These are phyloP conservation scores for Dicranocentrus wangi DNA, from an alignment of 2,888 invertebrate genomes.

Conservation along the genomic window DNA sequence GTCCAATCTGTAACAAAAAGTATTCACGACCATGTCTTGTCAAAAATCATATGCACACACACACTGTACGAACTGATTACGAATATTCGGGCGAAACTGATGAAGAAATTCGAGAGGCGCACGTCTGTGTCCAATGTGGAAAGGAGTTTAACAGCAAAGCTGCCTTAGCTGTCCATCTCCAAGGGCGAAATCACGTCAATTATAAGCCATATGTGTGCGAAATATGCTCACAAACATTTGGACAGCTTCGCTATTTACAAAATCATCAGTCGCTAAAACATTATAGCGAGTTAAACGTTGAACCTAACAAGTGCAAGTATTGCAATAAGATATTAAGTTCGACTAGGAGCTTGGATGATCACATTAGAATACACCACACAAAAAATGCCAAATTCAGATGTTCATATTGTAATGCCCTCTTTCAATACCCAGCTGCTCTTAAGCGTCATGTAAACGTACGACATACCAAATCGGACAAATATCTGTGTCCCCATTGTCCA, in stretches of 20 bases:
- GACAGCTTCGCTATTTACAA: slow-evolving; percentile 30
- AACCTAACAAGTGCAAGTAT: slow-evolving; percentile 38
- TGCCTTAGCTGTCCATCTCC: slow-evolving; percentile 1
- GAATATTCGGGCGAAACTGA: not conserved
- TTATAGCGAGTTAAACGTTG: slow-evolving; percentile 33
- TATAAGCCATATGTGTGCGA: slow-evolving; percentile 28
- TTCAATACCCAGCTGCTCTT: slow-evolving; percentile 7
- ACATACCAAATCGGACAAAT: slow-evolving; percentile 21
- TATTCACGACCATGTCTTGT: slow-evolving; percentile 24
- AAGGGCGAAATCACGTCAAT: slow-evolving; percentile 11
- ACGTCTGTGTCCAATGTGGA: slow-evolving; percentile 31
- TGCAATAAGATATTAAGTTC: slow-evolving; percentile 41
- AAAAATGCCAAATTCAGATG: slow-evolving; percentile 36
- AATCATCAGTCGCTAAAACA: slow-evolving; percentile 46
- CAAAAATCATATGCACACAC: slow-evolving; percentile 28
- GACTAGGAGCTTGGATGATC: slow-evolving; percentile 14
- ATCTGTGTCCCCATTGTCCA: slow-evolving; percentile 38
- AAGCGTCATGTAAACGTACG: slow-evolving; percentile 24
- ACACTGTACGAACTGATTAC: slow-evolving; percentile 40
- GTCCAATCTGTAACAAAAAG: slow-evolving; percentile 30
- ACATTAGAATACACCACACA: slow-evolving; percentile 23
- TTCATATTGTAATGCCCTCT: slow-evolving; percentile 30
- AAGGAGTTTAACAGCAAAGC: slow-evolving; percentile 22
- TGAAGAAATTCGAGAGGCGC: not conserved
- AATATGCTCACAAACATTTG: slow-evolving; percentile 34